A percentile compares a stretch with the other conserved stretches of the same genome.
Evolutionary conservation across 2,888 invertebrate species (phyloP).

Genomic region (Drosophila testacea): DNA sequence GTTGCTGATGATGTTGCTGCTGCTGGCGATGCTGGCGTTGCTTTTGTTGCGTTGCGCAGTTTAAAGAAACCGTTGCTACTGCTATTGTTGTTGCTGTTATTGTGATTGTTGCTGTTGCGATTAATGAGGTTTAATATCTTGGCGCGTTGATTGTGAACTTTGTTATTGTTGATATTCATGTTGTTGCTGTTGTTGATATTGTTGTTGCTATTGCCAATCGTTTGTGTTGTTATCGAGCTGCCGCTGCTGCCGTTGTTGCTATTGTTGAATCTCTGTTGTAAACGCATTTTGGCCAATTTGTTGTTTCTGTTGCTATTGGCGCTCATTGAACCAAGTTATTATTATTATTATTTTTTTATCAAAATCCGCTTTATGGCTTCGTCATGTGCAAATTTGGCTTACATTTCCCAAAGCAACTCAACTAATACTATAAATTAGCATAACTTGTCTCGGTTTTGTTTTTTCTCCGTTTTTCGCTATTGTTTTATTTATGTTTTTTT

Average conservation of each 20-base stretch:
- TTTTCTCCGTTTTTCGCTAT: conserved; percentile 6
- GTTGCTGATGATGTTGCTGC: conserved; percentile 14
- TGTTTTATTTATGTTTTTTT: conserved; percentile 26
- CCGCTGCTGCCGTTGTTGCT: conserved; percentile 35
- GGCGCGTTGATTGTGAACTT: conserved; percentile 40
- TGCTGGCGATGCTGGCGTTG: conserved; percentile 23
- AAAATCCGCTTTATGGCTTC: conserved; percentile 13
- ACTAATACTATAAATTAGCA: conserved; percentile 48
- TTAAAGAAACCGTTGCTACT: conserved; percentile 36
- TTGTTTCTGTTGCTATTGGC: conserved; percentile 25
- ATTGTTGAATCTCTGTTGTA: conserved; percentile 66
- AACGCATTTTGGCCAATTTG: conserved; percentile 63
- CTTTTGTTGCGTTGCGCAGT: conserved; percentile 42
- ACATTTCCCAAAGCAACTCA: conserved; percentile 29
- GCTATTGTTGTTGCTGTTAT: conserved; percentile 36
- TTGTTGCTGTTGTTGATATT: conserved; percentile 35
- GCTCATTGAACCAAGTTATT: conserved; percentile 34
- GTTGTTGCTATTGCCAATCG: conserved; percentile 37
- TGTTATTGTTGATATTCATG: conserved; percentile 29
- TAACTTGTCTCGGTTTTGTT: conserved; percentile 48
- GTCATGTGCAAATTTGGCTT: conserved; percentile 26
- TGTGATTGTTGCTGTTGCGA: conserved; percentile 41
- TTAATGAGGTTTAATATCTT: conserved; percentile 53
- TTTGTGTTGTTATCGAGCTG: conserved; percentile 38
- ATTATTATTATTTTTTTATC: neutral